These are phyloP conservation scores for Odontamblyopus rebecca DNA, from an alignment of 2,797 vertebrate genomes.

Conservation along the genomic window DNA sequence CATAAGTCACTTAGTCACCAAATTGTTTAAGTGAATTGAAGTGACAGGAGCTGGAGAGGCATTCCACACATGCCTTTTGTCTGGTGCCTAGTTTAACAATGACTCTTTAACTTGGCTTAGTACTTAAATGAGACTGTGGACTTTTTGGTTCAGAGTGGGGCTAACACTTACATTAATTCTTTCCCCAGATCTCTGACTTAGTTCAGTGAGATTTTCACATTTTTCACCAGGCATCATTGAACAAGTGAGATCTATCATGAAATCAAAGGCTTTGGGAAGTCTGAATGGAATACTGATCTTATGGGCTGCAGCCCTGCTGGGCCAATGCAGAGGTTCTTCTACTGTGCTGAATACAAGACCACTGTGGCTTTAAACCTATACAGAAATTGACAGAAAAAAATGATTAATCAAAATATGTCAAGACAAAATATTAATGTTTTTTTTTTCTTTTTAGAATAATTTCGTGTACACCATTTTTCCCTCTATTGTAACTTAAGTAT, in stretches of 20 bases:
- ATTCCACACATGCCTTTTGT: slow-evolving; percentile 59
- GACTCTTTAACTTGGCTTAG: slow-evolving; percentile 37
- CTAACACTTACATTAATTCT: slow-evolving; percentile 44
- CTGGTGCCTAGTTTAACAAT: slow-evolving; percentile 21
- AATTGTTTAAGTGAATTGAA: slow-evolving; percentile 66
- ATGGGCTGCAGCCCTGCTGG: slow-evolving; percentile 61
- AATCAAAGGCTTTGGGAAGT: slow-evolving; percentile 74
- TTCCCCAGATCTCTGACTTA: slow-evolving; percentile 59
- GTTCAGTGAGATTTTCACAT: slow-evolving; percentile 61
- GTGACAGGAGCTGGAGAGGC: slow-evolving; percentile 41
- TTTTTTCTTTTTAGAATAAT: background rate
- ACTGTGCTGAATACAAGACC: slow-evolving; percentile 47
- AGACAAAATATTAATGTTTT: background rate
- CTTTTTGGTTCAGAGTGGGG: slow-evolving; percentile 14
- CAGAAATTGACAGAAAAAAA: background rate
- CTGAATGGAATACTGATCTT: slow-evolving; percentile 75
- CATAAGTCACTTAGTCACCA: slow-evolving; percentile 61
- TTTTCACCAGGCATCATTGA: slow-evolving; percentile 71
- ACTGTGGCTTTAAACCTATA: slow-evolving; percentile 19
- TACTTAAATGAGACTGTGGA: slow-evolving; percentile 26
- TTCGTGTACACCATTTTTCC: background rate
- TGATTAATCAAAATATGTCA: background rate
- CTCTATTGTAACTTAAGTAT: background rate
- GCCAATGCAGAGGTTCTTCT: slow-evolving; percentile 64
- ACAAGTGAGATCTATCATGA: slow-evolving; percentile 72